Percentiles rank a stretch among this genome's conserved stretches.
Conservation (phyloP, 2,113 vertebrate species). For the Corvus hawaiiensis region DNA sequence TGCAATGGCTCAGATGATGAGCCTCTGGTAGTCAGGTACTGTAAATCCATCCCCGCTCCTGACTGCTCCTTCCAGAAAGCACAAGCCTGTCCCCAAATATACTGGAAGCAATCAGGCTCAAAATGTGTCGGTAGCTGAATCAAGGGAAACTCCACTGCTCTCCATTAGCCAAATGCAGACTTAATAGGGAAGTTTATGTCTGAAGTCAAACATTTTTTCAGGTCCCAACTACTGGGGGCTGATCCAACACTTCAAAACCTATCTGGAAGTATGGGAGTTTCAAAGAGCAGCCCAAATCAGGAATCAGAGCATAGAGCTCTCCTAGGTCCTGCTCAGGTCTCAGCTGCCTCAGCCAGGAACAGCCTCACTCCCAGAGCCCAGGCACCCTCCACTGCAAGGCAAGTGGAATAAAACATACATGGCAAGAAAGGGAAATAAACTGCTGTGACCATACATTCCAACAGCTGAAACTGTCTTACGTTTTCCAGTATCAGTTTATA, state of each 20-base stretch:
- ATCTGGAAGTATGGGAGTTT: not conserved
- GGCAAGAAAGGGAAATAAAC: not conserved
- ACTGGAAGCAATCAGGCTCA: not conserved
- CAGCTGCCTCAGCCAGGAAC: not conserved
- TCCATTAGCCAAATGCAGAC: not conserved
- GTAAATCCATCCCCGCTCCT: not conserved
- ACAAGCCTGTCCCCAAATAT: not conserved
- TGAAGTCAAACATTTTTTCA: not conserved
- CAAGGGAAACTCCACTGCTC: not conserved
- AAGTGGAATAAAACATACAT: not conserved
- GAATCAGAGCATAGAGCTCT: not conserved
- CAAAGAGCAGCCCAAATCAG: not conserved
- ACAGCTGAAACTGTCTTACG: not conserved
- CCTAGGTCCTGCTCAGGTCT: not conserved
- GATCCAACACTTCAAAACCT: not conserved
- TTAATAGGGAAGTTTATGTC: not conserved
- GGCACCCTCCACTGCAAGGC: not conserved
- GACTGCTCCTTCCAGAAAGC: not conserved
- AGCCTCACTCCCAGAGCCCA: not conserved
- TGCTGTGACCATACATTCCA: not conserved
- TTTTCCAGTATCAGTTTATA: not conserved
- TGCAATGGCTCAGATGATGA: not conserved
- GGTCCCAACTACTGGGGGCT: not conserved
- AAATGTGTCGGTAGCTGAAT: not conserved
- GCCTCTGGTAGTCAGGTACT: not conserved